Evolutionary conservation across 2,888 invertebrate genomes (phyloP).

Genomic region (Camptogramma bilineatum): DNA sequence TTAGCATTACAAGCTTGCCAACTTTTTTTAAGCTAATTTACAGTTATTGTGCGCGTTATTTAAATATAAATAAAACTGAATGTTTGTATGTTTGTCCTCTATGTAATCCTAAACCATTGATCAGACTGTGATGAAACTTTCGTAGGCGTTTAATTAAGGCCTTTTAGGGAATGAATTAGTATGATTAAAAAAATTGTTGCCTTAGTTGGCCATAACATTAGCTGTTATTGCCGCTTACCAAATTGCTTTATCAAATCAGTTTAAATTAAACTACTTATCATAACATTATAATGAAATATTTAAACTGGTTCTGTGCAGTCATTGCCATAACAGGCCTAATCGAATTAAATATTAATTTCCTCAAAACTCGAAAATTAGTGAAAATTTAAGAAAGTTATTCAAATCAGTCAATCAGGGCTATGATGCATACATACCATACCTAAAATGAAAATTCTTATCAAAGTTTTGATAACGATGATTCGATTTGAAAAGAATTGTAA

Average conservation of each 20-base stretch:
- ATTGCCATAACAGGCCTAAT: conserved; percentile 50
- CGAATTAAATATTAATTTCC: conserved; percentile 56
- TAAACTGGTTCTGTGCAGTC: conserved; percentile 57
- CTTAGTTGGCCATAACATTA: conserved; percentile 12
- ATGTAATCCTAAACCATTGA: too few species aligned
- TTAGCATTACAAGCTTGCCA: too few species aligned
- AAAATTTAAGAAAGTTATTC: conserved; percentile 39
- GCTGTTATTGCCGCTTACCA: conserved; percentile 28
- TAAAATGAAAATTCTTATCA: too few species aligned
- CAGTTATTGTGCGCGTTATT: too few species aligned
- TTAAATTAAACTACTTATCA: conserved; percentile 35
- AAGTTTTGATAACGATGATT: too few species aligned
- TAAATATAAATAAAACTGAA: too few species aligned
- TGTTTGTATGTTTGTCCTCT: too few species aligned
- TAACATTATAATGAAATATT: conserved; percentile 44
- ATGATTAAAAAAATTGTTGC: conserved; percentile 21
- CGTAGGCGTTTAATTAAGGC: background rate
- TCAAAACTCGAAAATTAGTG: conserved; percentile 48
- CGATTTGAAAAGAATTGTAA: too few species aligned
- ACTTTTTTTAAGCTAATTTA: too few species aligned
- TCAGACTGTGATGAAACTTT: too few species aligned
- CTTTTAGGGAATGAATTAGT: background rate
- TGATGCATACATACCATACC: too few species aligned
- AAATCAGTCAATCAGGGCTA: conserved; percentile 1
- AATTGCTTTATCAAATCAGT: conserved; percentile 34